Evolutionary conservation across 1,140 invertebrate genomes (phyloP), one percentile per base, ranked within the genome.

Genomic region (Helicoverpa zea): DNA sequence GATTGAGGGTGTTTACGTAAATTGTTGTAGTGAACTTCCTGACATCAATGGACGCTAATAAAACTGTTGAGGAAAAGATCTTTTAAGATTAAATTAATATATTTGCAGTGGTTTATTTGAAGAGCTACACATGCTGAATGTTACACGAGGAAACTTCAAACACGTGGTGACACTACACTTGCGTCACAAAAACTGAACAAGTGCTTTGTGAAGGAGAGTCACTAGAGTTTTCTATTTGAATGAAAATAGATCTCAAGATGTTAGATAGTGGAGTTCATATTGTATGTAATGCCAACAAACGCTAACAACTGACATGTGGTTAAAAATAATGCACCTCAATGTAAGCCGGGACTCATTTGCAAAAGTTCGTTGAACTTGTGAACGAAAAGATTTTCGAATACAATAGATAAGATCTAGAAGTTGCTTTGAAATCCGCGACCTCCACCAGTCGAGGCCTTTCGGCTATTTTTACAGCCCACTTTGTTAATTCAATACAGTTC

Each of bases 41-140:
- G 68, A 72, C 68, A 52, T 49, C 64, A 68, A 61, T 61, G 12
- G 49, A 9, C 13, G 49, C 23, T n/a, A 49, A 14, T 72, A 72
- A 29, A 52, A 23, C 14, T 12, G 64, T 23, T 16, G 47, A 23
- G 49, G n/a, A 64, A 64, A 64, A 30, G 13, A 51, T 51, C 2
- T 72, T 54, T 52, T 51, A 16, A 68, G 43, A 68, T 49, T 14
- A 13, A 47, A 16, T n/a, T 35, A 66, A 47, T 47, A 18, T 68
- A 68, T 68, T 68, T 49, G 64, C 35, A 43, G 5, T 43, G 2
- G 64, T 68, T 18, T 49, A 49, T 47, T 47, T 47, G 35, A 43
- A 16, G 10, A 23, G 43, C 49, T 43, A 68, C 64, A 49, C 64
- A 68, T 18, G 64, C 18, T 18, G 16, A 47, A 68, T 68, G 49